Conservation (phyloP, 2,797 vertebrate species). For the Avahi laniger region DNA sequence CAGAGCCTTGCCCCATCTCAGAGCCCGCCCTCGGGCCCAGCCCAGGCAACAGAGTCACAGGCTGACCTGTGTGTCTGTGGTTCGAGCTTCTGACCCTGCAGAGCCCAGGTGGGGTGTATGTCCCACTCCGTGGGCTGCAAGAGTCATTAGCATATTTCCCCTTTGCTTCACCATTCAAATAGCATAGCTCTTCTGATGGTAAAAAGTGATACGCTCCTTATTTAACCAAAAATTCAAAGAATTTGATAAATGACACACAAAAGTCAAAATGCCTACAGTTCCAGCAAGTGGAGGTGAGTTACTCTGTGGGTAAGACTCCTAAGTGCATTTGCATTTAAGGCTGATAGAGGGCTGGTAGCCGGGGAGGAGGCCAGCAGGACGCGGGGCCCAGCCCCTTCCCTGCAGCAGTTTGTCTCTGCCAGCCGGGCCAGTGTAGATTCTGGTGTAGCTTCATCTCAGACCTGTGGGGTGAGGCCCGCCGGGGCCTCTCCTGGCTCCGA, state of each 20-base stretch:
- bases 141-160: background rate
- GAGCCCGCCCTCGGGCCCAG: background rate
- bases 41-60: background rate
- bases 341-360: background rate
- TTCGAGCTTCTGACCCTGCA: background rate
- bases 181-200: background rate
- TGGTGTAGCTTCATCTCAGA: background rate
- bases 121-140: background rate
- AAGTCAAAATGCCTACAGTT: background rate
- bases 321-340: rapidly evolving
- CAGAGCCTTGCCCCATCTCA: background rate
- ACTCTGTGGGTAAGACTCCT: too few species aligned
- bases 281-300: background rate
- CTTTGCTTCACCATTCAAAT: background rate
- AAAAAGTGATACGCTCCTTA: background rate
- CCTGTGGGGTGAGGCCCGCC: rapidly evolving
- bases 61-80: rapidly evolving
- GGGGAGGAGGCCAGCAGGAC: too few species aligned
- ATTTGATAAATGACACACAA: background rate
- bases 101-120: rapidly evolving
- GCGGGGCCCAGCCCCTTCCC: background rate
- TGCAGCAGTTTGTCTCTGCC: background rate
- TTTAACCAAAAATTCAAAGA: background rate
- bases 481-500: background rate
- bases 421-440: rapidly evolving